phyloP scores from a whole-genome alignment of 2,797 vertebrate genomes.

The Decapterus maruadsi region DNA sequence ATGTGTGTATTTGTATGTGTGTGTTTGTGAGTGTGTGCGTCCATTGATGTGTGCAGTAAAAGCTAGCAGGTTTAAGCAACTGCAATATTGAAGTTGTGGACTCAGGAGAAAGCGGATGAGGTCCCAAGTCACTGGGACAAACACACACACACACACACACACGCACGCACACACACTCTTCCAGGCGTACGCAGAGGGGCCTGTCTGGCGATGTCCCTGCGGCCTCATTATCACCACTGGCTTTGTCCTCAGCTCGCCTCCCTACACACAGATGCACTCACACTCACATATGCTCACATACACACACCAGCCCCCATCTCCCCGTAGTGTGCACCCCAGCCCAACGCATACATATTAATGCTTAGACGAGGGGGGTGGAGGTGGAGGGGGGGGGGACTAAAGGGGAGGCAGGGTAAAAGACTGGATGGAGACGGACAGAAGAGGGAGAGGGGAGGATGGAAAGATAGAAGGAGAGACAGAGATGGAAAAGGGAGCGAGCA shows the following conservation, averaged over 20 bases:
- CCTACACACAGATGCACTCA: conserved; percentile 65
- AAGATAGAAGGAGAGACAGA: conserved; percentile 56
- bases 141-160: conserved; percentile 38
- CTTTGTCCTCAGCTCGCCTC: conserved; percentile 84
- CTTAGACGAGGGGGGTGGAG: conserved; percentile 51
- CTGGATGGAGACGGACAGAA: conserved; percentile 67
- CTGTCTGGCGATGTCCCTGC: conserved; percentile 85
- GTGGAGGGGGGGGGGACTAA: conserved; percentile 55
- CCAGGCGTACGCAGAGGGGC: conserved; percentile 71
- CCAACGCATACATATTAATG: conserved; percentile 85
- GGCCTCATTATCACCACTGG: conserved; percentile 86
- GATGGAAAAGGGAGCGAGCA: conserved; percentile 61
- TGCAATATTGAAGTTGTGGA: conserved; percentile 81
- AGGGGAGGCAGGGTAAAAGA: conserved; percentile 71
- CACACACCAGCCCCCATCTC: conserved; percentile 75
- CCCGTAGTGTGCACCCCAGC: conserved; percentile 81
- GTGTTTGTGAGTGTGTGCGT: conserved; percentile 26
- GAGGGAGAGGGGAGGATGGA: conserved; percentile 64
- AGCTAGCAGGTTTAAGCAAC: conserved; percentile 76
- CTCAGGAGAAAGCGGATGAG: conserved; percentile 76
- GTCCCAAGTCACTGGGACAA: conserved; percentile 71
- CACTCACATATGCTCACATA: conserved; percentile 44
- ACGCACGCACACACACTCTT: conserved; percentile 32
- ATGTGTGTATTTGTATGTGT: conserved; percentile 42
- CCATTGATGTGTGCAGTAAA: conserved; percentile 72